These are phyloP conservation scores for Brachionus manjavacas DNA, from an alignment of 1,140 invertebrate genomes.

Conservation along the genomic window DNA sequence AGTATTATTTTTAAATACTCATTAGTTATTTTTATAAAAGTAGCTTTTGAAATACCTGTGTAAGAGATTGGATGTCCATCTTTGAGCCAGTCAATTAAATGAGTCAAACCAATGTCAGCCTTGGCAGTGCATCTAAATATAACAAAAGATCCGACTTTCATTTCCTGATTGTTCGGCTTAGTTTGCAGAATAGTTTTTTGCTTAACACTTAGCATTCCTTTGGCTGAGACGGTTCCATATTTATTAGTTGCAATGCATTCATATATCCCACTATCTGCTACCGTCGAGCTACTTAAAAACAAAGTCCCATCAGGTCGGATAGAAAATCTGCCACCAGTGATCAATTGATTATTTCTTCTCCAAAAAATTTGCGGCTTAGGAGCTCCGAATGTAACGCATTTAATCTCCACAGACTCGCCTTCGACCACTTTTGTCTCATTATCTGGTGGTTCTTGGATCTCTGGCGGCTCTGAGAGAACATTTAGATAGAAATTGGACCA, in stretches of 20 bases:
- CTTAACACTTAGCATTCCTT: slow-evolving; percentile 36
- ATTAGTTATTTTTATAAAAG: not conserved
- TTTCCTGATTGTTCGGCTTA: slow-evolving; percentile 41
- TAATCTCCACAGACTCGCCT: slow-evolving; percentile 8
- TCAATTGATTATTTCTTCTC: slow-evolving; percentile 28
- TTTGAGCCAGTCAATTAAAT: slow-evolving; percentile 41
- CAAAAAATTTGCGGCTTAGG: slow-evolving; percentile 40
- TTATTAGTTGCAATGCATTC: slow-evolving; percentile 33
- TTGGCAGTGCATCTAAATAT: slow-evolving; percentile 43
- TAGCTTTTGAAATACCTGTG: slow-evolving; percentile 25
- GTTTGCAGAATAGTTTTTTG: slow-evolving; percentile 26
- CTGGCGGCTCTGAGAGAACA: slow-evolving; percentile 63
- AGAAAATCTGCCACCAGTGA: slow-evolving; percentile 40
- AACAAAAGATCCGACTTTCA: slow-evolving; percentile 13
- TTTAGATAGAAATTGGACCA: slow-evolving; percentile 97
- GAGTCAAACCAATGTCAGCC: slow-evolving; percentile 23
- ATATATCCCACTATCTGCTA: slow-evolving; percentile 39
- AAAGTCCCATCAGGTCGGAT: slow-evolving; percentile 35
- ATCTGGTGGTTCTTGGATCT: slow-evolving; percentile 31
- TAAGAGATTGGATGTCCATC: slow-evolving; percentile 39
- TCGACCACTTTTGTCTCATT: slow-evolving; percentile 26
- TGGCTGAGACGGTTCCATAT: slow-evolving; percentile 25
- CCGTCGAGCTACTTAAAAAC: slow-evolving; percentile 8
- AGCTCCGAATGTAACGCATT: slow-evolving; percentile 35
- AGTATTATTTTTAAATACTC: no score